A percentile compares a stretch with the other conserved stretches of the same genome.
These are phyloP conservation scores for Cosmorhoe ocellata DNA, from an alignment of 2,888 invertebrate species.

Conservation along the genomic window DNA sequence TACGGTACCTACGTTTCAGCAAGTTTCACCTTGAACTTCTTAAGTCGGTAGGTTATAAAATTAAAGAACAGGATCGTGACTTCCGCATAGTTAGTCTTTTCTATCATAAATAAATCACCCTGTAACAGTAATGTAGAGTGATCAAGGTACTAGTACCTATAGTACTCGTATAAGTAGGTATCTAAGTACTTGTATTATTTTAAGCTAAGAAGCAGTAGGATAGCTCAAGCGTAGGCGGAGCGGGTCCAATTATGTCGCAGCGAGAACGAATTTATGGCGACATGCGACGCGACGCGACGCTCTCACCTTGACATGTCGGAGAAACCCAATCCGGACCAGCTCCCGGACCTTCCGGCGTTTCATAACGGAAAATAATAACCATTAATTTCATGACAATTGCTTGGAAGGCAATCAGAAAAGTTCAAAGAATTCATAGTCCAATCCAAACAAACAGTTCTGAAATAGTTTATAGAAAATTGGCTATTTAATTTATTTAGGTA, in stretches of 20 bases:
- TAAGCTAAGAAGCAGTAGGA: constrained; percentile 25
- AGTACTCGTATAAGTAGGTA: no score
- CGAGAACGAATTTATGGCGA: constrained; percentile 68
- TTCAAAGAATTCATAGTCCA: constrained; percentile 14
- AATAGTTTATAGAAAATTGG: constrained; percentile 22
- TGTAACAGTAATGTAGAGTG: constrained; percentile 12
- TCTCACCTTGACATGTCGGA: constrained; percentile 54
- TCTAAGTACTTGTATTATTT: constrained; percentile 25
- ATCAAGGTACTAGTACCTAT: no score
- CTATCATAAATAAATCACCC: constrained; percentile 8
- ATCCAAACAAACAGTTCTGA: constrained; percentile 16
- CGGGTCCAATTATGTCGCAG: constrained; percentile 70
- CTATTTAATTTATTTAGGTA: constrained; percentile 20
- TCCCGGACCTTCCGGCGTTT: constrained; percentile 42
- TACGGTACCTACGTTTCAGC: no score
- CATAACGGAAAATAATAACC: constrained; percentile 5
- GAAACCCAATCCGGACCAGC: constrained; percentile 45
- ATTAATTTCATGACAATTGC: constrained; percentile 9
- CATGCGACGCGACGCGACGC: constrained; percentile 37
- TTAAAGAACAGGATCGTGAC: neutral
- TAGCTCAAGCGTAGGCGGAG: constrained; percentile 56
- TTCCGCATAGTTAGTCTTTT: constrained; percentile 1
- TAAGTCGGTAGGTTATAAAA: no score
- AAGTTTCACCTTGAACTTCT: neutral
- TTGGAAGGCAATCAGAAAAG: neutral